Base-by-base conservation (phyloP, 2,797 vertebrate species). In the Pseudocheirus occidentalis region DNA sequence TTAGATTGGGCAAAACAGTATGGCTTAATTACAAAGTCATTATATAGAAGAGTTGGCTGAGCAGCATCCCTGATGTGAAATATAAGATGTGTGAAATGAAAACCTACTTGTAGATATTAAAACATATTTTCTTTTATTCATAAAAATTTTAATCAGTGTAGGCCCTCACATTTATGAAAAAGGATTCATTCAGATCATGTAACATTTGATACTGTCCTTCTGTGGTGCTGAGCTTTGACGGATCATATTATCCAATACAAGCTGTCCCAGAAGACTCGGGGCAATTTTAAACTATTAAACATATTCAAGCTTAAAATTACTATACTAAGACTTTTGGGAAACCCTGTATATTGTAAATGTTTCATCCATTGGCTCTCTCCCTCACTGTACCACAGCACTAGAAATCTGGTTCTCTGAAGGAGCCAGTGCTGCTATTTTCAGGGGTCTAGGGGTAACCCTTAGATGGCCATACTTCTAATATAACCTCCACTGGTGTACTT, bases 1-100 rank as follows among this genome's bases (percentile, higher is more conserved):
- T 92, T 94, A 16, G 55, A 92, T 97, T 92, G 94, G 95, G 91
- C 10, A 94, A 96, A 96, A 92, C 90, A 24, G 14, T 93, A 87
- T 50, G 34, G 92, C 46, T 95, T 95, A 21, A 66, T 96, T 95
- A 81, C 6, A 95, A 87, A 95, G 55, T 55, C 1, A 57, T 90
- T 40, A 66, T 92, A 56, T 31, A 93, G 40, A 87, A 87, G 40
- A 87, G 11, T 53, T 93, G 95, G 87, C 28, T 91, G 56, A 94
- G 24, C 73, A 50, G 29, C 34, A 5, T 89, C 11, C 5, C 0
- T 89, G 14, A 73, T 54, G 57, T 90, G n/a, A 95, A 94, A 95
- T 94, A 94, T 54, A 95, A 95, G 28, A 90, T 89, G 92, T 55
- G 55, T 90, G 57, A 95, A 87, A 87, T 87, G 73, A 87, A 87